Percentiles rank a stretch among this genome's conserved stretches.
Conservation (phyloP, 2,113 vertebrate genomes). For the Gulo gulo region DNA sequence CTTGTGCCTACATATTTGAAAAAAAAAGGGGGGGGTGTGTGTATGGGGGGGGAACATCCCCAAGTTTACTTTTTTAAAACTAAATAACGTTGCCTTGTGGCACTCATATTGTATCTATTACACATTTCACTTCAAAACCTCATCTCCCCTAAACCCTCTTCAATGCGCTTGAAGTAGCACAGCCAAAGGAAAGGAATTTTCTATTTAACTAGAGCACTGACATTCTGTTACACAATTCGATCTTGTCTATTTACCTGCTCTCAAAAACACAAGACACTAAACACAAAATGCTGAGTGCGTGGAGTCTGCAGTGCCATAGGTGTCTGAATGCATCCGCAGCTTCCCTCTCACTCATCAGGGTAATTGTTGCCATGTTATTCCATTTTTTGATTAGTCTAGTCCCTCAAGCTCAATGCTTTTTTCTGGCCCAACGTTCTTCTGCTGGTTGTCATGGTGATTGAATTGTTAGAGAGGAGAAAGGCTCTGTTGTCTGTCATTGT, state of each 20-base stretch:
- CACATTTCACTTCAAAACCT: constrained; percentile 90
- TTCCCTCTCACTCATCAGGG: constrained; percentile 87
- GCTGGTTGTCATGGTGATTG: constrained; percentile 90
- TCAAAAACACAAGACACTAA: constrained; percentile 87
- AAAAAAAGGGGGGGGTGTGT: neutral
- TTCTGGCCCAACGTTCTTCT: constrained; percentile 89
- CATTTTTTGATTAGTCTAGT: constrained; percentile 91
- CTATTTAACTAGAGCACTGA: constrained; percentile 89
- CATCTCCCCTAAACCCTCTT: constrained; percentile 89
- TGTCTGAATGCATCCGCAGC: constrained; percentile 86
- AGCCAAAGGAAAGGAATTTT: constrained; percentile 89
- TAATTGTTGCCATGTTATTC: constrained; percentile 90
- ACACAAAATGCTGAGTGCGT: constrained; percentile 82
- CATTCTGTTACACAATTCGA: constrained; percentile 89
- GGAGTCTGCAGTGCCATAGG: constrained; percentile 83
- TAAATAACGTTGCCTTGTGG: constrained; percentile 86
- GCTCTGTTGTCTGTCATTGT: constrained; percentile 90
- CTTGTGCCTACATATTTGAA: constrained; percentile 75
- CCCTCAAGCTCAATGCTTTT: constrained; percentile 87
- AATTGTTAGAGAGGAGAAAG: constrained; percentile 87
- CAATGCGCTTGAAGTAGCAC: constrained; percentile 86
- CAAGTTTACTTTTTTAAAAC: constrained; percentile 85
- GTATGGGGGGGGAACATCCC: neutral
- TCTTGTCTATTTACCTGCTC: constrained; percentile 88
- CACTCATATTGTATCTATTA: constrained; percentile 88